phyloP scores from a whole-genome alignment of 2,888 invertebrate genomes.

The Papilio elwesi region DNA sequence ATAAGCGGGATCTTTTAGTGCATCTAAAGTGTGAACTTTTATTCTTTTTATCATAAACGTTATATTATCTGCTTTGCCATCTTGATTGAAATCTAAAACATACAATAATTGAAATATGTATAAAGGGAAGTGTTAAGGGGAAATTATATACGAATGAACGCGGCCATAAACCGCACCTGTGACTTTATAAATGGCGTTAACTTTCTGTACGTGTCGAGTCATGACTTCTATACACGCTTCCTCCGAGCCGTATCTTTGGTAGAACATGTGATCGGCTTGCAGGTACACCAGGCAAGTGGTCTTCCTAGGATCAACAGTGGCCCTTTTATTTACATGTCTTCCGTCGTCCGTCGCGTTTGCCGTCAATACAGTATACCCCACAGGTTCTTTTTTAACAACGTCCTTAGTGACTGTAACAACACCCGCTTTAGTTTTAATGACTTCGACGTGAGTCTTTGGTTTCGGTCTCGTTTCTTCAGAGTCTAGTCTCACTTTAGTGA shows the following conservation, averaged over 20 bases:
- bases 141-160: conserved; percentile 23
- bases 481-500: conserved; percentile 81
- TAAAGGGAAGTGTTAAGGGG: not conserved
- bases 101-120: conserved; percentile 8
- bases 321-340: conserved; percentile 86
- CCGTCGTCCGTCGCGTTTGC: conserved; percentile 82
- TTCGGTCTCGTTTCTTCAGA: conserved; percentile 84
- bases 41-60: conserved; percentile 98
- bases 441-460: conserved; percentile 87
- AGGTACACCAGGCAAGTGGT: conserved; percentile 97
- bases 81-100: conserved; percentile 94
- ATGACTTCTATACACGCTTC: conserved; percentile 98
- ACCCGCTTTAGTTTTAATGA: conserved; percentile 87
- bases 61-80: conserved; percentile 95
- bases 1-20: conserved; percentile 93
- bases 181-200: conserved; percentile 93
- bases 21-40: conserved; percentile 95
- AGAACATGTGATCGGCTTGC: conserved; percentile 98
- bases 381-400: conserved; percentile 85
- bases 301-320: conserved; percentile 92
- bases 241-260: conserved; percentile 95
- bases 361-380: conserved; percentile 76
- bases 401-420: conserved; percentile 86
- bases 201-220: conserved; percentile 96
- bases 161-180: conserved; percentile 85